Conservation (phyloP, 2,888 invertebrate species). For the Eretmocerus hayati region DNA sequence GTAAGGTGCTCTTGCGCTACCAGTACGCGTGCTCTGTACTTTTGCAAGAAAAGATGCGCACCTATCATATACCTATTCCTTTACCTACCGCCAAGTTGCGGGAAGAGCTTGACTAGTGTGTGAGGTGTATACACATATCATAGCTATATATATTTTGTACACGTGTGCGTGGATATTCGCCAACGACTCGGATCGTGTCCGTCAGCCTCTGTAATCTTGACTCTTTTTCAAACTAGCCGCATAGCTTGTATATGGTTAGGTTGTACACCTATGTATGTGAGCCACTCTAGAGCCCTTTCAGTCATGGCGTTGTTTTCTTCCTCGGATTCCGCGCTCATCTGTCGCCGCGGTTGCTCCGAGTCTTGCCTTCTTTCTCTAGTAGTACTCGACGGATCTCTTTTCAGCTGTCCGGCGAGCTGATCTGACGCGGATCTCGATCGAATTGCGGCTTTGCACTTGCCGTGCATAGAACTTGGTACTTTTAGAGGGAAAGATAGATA, state of each 20-base stretch:
- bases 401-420: too few species aligned
- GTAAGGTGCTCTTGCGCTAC: too few species aligned
- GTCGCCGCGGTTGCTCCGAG: background rate
- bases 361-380: background rate
- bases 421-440: too few species aligned
- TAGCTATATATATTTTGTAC: background rate
- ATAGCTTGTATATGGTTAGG: too few species aligned
- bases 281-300: background rate
- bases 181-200: background rate
- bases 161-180: background rate
- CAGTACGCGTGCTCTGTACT: background rate
- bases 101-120: conserved; percentile 6
- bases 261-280: background rate
- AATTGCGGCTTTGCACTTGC: too few species aligned
- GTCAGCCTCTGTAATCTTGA: background rate
- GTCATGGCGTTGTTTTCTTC: background rate
- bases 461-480: too few species aligned
- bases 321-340: background rate
- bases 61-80: background rate
- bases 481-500: too few species aligned
- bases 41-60: conserved; percentile 12
- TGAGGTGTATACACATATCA: background rate
- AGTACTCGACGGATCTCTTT: too few species aligned
- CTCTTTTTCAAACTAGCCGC: too few species aligned
- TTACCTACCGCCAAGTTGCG: conserved; percentile 17